Evolutionary conservation across 2,113 vertebrate species (phyloP).

Genomic region (Oryzias melastigma): DNA sequence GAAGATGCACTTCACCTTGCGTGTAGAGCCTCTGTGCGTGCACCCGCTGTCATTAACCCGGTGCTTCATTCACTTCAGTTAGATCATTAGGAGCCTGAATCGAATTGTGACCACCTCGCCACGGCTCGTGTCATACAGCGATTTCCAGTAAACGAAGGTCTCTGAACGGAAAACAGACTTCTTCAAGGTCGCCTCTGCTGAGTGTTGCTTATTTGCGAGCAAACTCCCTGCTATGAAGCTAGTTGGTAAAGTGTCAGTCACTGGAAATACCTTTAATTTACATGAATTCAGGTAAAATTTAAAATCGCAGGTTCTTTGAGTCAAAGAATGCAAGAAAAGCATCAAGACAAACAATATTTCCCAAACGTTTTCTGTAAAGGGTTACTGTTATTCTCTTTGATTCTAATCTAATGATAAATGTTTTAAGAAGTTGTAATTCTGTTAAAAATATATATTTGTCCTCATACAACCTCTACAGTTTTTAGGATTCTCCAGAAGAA

Average conservation of each 20-base stretch:
- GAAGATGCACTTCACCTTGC: slow-evolving; percentile 46
- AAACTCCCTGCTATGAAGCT: slow-evolving; percentile 11
- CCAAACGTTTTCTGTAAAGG: too few species aligned
- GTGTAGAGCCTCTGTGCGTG: slow-evolving; percentile 21
- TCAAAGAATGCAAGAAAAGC: too few species aligned
- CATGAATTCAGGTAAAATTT: too few species aligned
- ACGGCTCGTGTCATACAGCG: background rate
- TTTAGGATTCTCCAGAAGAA: too few species aligned
- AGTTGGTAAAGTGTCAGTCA: slow-evolving; percentile 7
- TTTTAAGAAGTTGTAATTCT: too few species aligned
- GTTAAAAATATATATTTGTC: too few species aligned
- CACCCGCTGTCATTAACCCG: slow-evolving; percentile 47
- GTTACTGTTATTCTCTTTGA: too few species aligned
- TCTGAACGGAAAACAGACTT: slow-evolving; percentile 6
- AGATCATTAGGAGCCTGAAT: slow-evolving; percentile 15
- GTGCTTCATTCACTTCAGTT: slow-evolving; percentile 25
- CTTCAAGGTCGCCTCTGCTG: background rate
- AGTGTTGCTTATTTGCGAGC: slow-evolving; percentile 34
- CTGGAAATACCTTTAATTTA: slow-evolving; percentile 22
- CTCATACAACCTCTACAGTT: too few species aligned
- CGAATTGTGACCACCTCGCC: background rate
- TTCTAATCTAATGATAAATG: too few species aligned
- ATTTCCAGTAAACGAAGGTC: slow-evolving; percentile 4
- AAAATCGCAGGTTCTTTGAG: too few species aligned
- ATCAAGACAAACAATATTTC: too few species aligned